These are phyloP conservation scores for Nymphicus hollandicus DNA, from an alignment of 2,113 vertebrate species.

Conservation along the genomic window DNA sequence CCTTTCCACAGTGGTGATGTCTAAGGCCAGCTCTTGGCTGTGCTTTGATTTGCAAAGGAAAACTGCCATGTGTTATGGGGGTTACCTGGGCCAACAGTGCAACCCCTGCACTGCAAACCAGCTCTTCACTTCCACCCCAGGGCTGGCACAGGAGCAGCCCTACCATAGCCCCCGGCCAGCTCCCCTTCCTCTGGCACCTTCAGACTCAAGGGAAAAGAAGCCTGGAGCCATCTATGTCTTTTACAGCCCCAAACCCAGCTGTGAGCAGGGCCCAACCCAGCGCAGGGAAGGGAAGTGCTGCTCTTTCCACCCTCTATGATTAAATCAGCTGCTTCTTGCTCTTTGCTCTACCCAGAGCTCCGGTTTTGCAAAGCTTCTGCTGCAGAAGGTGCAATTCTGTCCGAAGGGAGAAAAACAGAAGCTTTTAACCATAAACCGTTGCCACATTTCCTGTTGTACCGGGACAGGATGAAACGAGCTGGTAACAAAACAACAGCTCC, in stretches of 20 bases:
- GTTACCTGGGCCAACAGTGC: not conserved
- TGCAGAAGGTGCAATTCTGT: not conserved
- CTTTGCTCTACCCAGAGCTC: not conserved
- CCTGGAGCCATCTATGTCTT: fast-evolving
- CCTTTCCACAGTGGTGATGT: not conserved
- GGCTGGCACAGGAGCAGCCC: not conserved
- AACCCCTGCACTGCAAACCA: not conserved
- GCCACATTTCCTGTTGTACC: conserved; percentile 69
- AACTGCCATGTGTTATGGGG: fast-evolving
- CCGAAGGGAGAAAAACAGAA: conserved; percentile 59
- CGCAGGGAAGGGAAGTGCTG: not conserved
- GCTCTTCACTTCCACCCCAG: not conserved
- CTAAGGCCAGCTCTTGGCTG: not conserved
- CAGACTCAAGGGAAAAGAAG: too few species aligned
- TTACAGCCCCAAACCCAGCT: not conserved
- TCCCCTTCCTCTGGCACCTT: not conserved
- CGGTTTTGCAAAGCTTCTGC: not conserved
- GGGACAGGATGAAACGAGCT: conserved; percentile 15
- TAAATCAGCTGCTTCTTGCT: not conserved
- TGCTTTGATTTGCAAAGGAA: not conserved
- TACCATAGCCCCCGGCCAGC: not conserved
- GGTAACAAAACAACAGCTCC: conserved; percentile 2
- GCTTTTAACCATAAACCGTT: conserved; percentile 47
- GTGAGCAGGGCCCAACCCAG: not conserved
- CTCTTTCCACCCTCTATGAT: fast-evolving